Base-by-base conservation (phyloP, 2,113 vertebrate species). In the Rafetus swinhoei region DNA sequence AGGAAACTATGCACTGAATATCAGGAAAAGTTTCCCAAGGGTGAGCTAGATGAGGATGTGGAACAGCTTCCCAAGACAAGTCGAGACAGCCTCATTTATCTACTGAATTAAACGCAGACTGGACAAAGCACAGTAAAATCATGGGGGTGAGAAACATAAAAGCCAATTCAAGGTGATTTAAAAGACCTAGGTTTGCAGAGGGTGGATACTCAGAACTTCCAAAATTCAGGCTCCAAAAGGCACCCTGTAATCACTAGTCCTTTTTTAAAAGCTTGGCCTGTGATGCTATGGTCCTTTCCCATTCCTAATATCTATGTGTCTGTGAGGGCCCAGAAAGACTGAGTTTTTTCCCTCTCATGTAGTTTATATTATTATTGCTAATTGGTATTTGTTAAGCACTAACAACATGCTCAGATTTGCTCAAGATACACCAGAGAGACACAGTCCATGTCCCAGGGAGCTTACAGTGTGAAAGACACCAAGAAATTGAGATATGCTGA, bases 351-450 rank as follows among this genome's bases (percentile, higher is more conserved):
- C 13, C 56, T 95, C 88, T 81, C 6, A 0, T 84, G 88, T 82
- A 0, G 5, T 84, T 94, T 91, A 62, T 79, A 77, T 72, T n/a
- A 72, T 72, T 35, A 72, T 72, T 72, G n/a, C 4, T 91, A 89
- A 92, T 92, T 86, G 81, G 77, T 32, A 39, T 85, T 96, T 89
- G 89, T 92, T 91, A 92, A 91, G 72, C 45, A 79, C 52, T 35
- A 92, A 87, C 72, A 39, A 72, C 57, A 72, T 84, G 45, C 87
- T 87, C 91, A 81, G 57, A 85, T 92, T 35, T 21, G 29, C 24
- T 82, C 62, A 57, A 83, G 85, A 52, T 60, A 77, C 35, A 24
- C 35, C 72, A 22, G 45, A 45, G 35, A 45, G 35, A 39, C 21
- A n/a, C 35, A 77, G 22, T 77, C 22, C 22, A 3, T 50, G 39